phyloP scores from a whole-genome alignment of 1,140 invertebrate species.

The Leptestheria dahalacensis region DNA sequence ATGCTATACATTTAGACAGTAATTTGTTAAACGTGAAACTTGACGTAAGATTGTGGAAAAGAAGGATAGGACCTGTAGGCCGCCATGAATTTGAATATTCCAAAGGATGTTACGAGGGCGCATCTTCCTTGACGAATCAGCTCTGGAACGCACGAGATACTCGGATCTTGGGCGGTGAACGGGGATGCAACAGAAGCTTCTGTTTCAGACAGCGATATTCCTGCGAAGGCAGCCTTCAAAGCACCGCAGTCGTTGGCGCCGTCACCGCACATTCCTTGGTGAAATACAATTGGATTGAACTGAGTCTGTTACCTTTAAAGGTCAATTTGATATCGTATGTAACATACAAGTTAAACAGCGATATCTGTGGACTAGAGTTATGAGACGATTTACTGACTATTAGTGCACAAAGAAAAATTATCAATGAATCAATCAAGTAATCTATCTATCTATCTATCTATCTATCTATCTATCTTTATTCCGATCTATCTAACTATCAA shows the following conservation, averaged over 20 bases:
- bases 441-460: no score
- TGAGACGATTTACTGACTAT: no score
- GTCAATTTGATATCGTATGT: no score
- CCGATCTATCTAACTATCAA: no score
- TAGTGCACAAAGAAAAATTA: no score
- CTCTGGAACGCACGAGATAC: conserved; percentile 38
- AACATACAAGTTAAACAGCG: no score
- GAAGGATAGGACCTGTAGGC: conserved; percentile 32
- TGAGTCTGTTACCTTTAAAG: no score
- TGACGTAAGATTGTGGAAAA: neutral
- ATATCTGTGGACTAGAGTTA: no score
- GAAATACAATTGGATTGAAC: no score
- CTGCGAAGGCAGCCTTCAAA: conserved; percentile 35
- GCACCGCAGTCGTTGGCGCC: conserved; percentile 45
- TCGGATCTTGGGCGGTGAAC: conserved; percentile 37
- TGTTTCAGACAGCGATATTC: conserved; percentile 35
- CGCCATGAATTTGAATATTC: conserved; percentile 45
- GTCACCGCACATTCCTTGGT: conserved; percentile 42
- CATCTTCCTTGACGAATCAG: conserved; percentile 38
- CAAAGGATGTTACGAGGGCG: conserved; percentile 40
- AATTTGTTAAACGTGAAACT: neutral
- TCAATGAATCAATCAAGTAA: no score
- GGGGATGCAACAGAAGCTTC: conserved; percentile 44
- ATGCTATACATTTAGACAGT: conserved; percentile 26
- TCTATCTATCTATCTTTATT: no score